Evolutionary conservation across 2,888 invertebrate genomes (phyloP).

Genomic region (Copidosoma aretas): DNA sequence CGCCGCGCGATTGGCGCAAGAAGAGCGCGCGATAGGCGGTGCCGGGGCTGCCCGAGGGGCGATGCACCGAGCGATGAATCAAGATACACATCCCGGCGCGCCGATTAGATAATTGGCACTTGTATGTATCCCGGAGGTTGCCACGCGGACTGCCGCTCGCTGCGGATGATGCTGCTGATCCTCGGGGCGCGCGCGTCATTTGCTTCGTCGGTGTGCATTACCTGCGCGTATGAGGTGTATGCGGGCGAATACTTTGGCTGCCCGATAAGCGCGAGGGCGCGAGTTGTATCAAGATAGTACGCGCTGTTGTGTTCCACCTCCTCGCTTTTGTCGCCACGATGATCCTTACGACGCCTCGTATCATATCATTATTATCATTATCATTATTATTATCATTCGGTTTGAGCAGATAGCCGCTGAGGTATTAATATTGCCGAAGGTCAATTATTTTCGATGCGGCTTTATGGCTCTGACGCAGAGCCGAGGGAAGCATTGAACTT

Average conservation of each 20-base stretch:
- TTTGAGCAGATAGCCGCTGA: neutral
- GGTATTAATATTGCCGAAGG: conserved; percentile 12
- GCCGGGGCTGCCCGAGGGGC: neutral
- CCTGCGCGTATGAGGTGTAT: neutral
- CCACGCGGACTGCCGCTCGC: conserved; percentile 13
- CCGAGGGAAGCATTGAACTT: no score
- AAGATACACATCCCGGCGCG: conserved; percentile 23
- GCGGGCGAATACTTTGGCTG: neutral
- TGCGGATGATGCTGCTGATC: no score
- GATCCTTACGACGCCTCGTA: conserved; percentile 12
- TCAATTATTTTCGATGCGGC: conserved; percentile 12
- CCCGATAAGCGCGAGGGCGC: conserved; percentile 8
- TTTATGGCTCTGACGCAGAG: neutral
- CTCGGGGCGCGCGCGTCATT: conserved; percentile 2
- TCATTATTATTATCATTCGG: no score
- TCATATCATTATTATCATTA: neutral
- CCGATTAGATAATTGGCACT: conserved; percentile 41
- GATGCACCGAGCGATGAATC: conserved; percentile 15
- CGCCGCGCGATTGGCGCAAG: neutral
- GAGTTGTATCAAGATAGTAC: no score
- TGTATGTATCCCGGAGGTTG: conserved; percentile 32
- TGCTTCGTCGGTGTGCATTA: neutral
- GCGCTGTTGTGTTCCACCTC: neutral
- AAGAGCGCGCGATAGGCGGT: neutral
- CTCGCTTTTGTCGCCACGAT: conserved; percentile 13